phyloP scores from a whole-genome alignment of 2,888 invertebrate genomes.

The Thymelicus acteon region DNA sequence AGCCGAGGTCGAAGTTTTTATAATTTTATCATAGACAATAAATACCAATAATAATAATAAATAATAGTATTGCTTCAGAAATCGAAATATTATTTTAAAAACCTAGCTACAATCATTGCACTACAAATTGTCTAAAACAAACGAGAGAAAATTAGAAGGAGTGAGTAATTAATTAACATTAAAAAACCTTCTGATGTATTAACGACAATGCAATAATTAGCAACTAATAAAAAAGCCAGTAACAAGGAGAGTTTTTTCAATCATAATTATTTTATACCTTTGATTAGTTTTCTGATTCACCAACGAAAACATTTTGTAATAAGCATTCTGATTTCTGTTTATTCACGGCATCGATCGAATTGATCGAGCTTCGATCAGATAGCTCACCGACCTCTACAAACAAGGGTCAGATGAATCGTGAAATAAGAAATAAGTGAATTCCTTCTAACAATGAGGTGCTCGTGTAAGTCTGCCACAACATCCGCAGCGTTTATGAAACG shows the following conservation, averaged over 20 bases:
- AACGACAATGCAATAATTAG: no score
- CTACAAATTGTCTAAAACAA: no score
- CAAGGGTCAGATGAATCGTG: conserved; percentile 70
- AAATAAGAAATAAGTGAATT: conserved; percentile 69
- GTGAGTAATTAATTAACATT: no score
- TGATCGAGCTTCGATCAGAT: conserved; percentile 67
- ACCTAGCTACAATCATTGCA: no score
- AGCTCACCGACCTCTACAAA: conserved; percentile 62
- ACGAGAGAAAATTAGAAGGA: no score
- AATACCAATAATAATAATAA: no score
- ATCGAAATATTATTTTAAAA: no score
- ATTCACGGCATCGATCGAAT: conserved; percentile 61
- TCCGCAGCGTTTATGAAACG: conserved; percentile 5
- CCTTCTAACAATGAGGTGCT: conserved; percentile 59
- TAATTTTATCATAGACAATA: no score
- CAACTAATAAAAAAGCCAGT: not conserved
- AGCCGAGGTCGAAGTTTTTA: no score
- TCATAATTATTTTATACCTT: not conserved
- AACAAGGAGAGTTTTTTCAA: not conserved
- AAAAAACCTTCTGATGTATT: no score
- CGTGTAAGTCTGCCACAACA: conserved; percentile 41
- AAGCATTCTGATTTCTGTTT: conserved; percentile 39
- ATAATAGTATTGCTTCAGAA: no score
- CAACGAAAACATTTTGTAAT: not conserved
- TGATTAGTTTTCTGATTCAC: not conserved